Percentiles rank a stretch among this genome's conserved stretches.
Conservation (phyloP, 2,797 vertebrate genomes). For the Sebastes jordani region DNA sequence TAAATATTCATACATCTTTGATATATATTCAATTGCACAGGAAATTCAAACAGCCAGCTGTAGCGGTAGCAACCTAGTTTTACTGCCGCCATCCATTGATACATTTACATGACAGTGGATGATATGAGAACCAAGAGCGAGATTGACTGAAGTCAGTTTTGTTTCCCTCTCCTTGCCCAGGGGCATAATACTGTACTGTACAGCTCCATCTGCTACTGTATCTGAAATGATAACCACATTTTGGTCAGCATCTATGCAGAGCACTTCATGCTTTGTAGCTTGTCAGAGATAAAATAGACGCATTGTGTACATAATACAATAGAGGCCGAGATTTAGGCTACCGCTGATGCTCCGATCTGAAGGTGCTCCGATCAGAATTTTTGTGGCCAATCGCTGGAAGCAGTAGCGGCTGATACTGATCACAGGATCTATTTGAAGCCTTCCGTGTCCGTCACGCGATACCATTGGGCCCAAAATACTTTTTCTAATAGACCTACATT, state of each 20-base stretch:
- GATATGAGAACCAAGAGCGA: background rate
- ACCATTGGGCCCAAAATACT: too few relatives aligned
- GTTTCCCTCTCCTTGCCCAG: background rate
- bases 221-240: constrained; percentile 6
- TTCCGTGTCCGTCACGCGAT: too few relatives aligned
- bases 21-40: background rate
- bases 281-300: background rate
- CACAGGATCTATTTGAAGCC: background rate
- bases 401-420: background rate
- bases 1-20: background rate
- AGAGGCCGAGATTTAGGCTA: background rate
- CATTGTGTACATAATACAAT: background rate
- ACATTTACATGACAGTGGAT: background rate
- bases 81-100: background rate
- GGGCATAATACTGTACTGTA: background rate
- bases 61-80: background rate
- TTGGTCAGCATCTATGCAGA: background rate
- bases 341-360: background rate
- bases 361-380: background rate
- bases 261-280: background rate
- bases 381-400: background rate
- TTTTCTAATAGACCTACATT: too few relatives aligned
- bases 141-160: constrained; percentile 16
- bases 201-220: background rate
- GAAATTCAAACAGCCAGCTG: background rate